A percentile compares a stretch with the other conserved stretches of the same genome.
Evolutionary conservation across 2,888 invertebrate species (phyloP).

Genomic region (Lasioglossum malachurum): DNA sequence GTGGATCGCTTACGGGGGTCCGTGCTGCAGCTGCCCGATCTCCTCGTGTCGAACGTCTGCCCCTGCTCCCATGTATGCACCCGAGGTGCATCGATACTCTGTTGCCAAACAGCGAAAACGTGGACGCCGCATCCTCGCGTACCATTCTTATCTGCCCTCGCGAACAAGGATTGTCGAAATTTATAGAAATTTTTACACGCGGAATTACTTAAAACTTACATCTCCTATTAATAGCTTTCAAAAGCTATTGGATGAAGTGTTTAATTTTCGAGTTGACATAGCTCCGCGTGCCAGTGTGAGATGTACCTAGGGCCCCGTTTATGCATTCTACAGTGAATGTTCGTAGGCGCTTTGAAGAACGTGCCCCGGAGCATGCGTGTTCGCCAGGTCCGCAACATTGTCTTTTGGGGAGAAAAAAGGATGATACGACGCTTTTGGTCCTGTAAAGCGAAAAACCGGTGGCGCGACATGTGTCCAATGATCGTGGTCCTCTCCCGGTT

Average conservation of each 20-base stretch:
- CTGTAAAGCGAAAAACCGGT: conserved; percentile 49
- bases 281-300: no score
- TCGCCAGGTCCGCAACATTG: background rate
- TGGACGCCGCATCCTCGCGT: background rate
- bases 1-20: conserved; percentile 62
- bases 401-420: background rate
- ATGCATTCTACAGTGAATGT: background rate
- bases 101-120: background rate
- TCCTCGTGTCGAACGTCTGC: conserved; percentile 14
- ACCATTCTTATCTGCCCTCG: background rate
- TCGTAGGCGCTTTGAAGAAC: background rate
- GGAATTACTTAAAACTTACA: no score
- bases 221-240: no score
- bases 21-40: conserved; percentile 71
- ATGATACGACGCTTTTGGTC: conserved; percentile 22
- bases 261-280: no score
- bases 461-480: conserved; percentile 59
- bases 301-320: background rate
- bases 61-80: background rate
- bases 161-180: no score
- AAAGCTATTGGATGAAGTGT: no score
- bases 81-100: background rate
- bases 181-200: no score
- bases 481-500: conserved; percentile 64
- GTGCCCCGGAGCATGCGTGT: background rate